Base-by-base conservation (phyloP, 2,113 vertebrate species). In the Halichoerus grypus region DNA sequence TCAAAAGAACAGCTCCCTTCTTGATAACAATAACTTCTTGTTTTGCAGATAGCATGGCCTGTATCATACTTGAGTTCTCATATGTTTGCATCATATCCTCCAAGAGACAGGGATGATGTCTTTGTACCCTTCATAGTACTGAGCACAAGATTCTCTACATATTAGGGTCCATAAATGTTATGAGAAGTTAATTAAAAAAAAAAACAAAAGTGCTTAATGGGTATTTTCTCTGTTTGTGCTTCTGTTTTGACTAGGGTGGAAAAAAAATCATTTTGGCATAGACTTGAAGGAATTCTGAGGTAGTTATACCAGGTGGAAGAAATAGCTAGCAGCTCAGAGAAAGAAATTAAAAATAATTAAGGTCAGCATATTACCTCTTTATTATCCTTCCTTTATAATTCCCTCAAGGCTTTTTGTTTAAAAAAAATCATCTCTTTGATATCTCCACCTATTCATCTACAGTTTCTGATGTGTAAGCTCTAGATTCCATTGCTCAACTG, bases 291-390 rank as follows among this genome's bases (percentile, higher is more conserved):
- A 77, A 88, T 72, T 71, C 12, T 94, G 15, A 53, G 11, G 3
- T 14, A 74, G 8, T 39, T 72, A 33, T 39, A 57, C 15, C 2
- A 90, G 5, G 5, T 77, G 5, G 0, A 95, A 85, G 5, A 74
- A 87, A 80, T 15, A 59, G 16, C 24, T 85, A 42, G 5, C 42
- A 86, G 21, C 7, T 71, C n/a, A 4, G 42, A 82, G 9, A 87
- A 94, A 83, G 15, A 80, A 69, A 61, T 16, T 36, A 80, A 1
- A 85, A 92, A 95, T 49, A 59, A 97, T 53, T 81, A 84, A 87
- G 22, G 33, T 96, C 26, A 77, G 2, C 18, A 57, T n/a, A 91
- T 3, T 74, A 42, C 2, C 2, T 82, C 71, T 83, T 28, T 46
- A 83, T 76, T 51, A 80, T 1, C 3, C 4, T 59, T 92, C 33